phyloP scores from a whole-genome alignment of 2,888 invertebrate species.

The Gymnocheta viridis region DNA sequence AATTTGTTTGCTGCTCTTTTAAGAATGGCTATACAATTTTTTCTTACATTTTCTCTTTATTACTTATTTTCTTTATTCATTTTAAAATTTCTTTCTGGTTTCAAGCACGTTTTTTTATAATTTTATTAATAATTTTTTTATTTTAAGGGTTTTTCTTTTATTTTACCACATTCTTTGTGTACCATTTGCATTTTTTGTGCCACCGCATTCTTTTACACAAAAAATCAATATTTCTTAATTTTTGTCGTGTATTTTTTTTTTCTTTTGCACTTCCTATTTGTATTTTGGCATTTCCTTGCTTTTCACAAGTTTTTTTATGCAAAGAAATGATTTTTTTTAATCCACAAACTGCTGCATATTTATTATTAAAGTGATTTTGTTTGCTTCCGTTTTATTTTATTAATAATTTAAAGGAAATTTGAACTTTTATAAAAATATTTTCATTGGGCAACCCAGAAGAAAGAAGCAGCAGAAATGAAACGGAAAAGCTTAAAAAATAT shows the following conservation, averaged over 20 bases:
- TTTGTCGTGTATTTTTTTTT: slow-evolving; percentile 25
- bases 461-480: slow-evolving; percentile 29
- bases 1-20: background rate
- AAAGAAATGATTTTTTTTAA: background rate
- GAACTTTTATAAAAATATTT: slow-evolving; percentile 37
- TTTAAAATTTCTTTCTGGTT: background rate
- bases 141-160: slow-evolving; percentile 30
- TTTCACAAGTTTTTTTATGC: background rate
- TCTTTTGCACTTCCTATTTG: slow-evolving; percentile 57
- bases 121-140: background rate
- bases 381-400: slow-evolving; percentile 30
- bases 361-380: slow-evolving; percentile 5
- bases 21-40: background rate
- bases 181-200: slow-evolving; percentile 38
- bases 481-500: slow-evolving; percentile 38
- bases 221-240: slow-evolving; percentile 57
- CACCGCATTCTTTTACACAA: slow-evolving; percentile 60
- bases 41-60: background rate
- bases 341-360: background rate
- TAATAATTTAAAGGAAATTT: slow-evolving; percentile 32
- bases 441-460: background rate
- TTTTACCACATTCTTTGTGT: slow-evolving; percentile 36
- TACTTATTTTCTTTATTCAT: background rate
- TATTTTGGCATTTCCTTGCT: slow-evolving; percentile 16
- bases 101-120: background rate